Percentiles rank a stretch among this genome's conserved stretches.
These are phyloP conservation scores for Oxyscelio sp. DNA, from an alignment of 2,888 invertebrate species.

Conservation along the genomic window DNA sequence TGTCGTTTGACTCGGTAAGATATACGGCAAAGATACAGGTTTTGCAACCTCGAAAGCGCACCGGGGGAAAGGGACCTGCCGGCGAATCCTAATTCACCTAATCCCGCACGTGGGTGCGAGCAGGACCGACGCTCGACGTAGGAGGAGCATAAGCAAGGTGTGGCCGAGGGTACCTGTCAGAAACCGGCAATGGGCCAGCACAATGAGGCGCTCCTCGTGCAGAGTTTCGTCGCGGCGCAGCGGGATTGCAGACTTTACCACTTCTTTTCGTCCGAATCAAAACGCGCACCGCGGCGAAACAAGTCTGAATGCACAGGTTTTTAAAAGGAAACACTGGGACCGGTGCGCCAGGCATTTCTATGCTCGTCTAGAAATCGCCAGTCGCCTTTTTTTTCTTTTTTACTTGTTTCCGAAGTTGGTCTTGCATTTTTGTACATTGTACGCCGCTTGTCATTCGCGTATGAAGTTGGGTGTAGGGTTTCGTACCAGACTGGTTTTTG, in stretches of 20 bases:
- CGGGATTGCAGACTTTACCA: slow-evolving; percentile 79
- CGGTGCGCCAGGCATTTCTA: neutral
- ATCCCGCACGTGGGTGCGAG: slow-evolving; percentile 77
- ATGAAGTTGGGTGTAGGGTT: too few relatives aligned
- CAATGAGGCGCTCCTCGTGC: slow-evolving; percentile 80
- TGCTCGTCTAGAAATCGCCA: neutral
- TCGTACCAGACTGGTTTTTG: too few relatives aligned
- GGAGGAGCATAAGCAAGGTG: slow-evolving; percentile 78
- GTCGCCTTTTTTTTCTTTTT: too few relatives aligned
- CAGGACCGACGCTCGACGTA: slow-evolving; percentile 75
- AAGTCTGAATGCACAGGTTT: slow-evolving; percentile 44
- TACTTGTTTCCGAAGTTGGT: too few relatives aligned
- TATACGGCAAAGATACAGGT: slow-evolving; percentile 76
- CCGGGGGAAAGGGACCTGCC: slow-evolving; percentile 53
- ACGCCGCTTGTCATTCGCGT: too few relatives aligned
- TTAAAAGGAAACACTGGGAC: slow-evolving; percentile 37
- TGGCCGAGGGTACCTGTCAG: slow-evolving; percentile 82
- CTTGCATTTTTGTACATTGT: too few relatives aligned
- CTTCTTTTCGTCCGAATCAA: slow-evolving; percentile 70
- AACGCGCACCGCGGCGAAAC: slow-evolving; percentile 49
- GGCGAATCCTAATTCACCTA: slow-evolving; percentile 78
- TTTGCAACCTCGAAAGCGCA: slow-evolving; percentile 73
- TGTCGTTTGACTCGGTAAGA: slow-evolving; percentile 75
- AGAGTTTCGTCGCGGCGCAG: slow-evolving; percentile 82
- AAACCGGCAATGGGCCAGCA: slow-evolving; percentile 81